Base-by-base conservation (phyloP, 2,888 invertebrate species). In the Antheraea assamensis region DNA sequence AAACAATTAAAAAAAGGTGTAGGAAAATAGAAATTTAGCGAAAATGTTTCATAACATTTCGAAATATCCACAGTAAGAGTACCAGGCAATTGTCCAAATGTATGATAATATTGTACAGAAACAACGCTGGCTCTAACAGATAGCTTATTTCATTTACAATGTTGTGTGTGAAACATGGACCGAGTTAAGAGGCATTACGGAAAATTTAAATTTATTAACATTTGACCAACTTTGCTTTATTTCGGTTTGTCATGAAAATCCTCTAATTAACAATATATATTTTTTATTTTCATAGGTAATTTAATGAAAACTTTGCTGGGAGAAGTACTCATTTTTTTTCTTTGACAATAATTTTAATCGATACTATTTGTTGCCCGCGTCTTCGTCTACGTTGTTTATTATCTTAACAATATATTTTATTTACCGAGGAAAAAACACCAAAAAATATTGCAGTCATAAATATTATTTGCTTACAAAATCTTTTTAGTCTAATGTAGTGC, bases 61-160 rank as follows among this genome's bases (percentile, higher is more conserved):
- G 31, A 66, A 66, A 66, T 1, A 13, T 21, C 30, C 66, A 66
- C 30, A 64, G 27, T 64, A 55, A 55, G 21, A 30, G 30, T 30
- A 64, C 2, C 17, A 21, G 66, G 66, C 66, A 35, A 21, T 66
- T 21, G 66, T 31, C 66, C 66, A 66, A 66, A 66, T 21, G 19
- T 66, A 66, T 66, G 66, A 35, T 66, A 66, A 66, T 66, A 66
- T 8, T 35, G 66, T 31, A 19, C 21, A 30, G 35, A 66, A 66
- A 35, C 66, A 66, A 31, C 19, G 66, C 66, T 66, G 30, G 19
- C 66, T 19, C 17, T 35, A 31, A 4, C 31, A 66, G 66, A 66
- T 31, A 66, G 31, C 66, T 66, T 66, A 66, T 66, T 66, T 35
- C 35, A 66, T 66, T 66, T 66, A 21, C 31, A 66, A 19, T 66